Base-by-base conservation (phyloP, 2,888 invertebrate species). In the Empis livida region DNA sequence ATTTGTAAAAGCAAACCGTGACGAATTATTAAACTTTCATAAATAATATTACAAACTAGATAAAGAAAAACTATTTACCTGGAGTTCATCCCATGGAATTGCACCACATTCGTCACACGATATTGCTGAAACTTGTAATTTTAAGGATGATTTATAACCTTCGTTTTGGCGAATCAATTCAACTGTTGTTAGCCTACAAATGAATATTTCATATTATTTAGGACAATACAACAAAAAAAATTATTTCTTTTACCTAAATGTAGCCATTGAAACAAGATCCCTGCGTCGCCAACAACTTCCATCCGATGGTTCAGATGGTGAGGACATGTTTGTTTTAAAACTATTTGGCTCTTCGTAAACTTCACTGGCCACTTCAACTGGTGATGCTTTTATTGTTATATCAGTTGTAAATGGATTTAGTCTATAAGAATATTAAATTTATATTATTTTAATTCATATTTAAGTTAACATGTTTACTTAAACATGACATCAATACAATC, bases 21-120 rank as follows among this genome's bases (percentile, higher is more conserved):
- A 27, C 23, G 15, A 37, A 13, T 37, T 15, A 46, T 13, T 23
- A n/a, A 47, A 42, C 42, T 30, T 23, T 15, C 17, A 32, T 35
- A 40, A 42, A 27, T 41, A 44, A 47, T 41, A 10, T 23, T 14
- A 30, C 32, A 37, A 14, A 43, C 35, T 40, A 46, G 35, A 49
- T 16, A 44, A 51, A 37, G 45, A 45, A 49, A 43, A 51, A 56
- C 8, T 9, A 9, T 61, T 69, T 70, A 89, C 89, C 83, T 94
- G 93, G 73, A 95, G 85, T 70, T 93, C 93, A 62, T 93, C 93
- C 85, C 91, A 92, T 1, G 88, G 87, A 62, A 94, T 89, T 39
- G 88, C 82, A 38, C 82, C 78, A 61, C 89, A 90, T 67, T 94
- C 93, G 58, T 89, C 86, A 45, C 82, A 80, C 27, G 75, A 75